Evolutionary conservation across 2,888 invertebrate genomes (phyloP), one percentile per base, ranked within the genome.

Genomic region (Dione juno): DNA sequence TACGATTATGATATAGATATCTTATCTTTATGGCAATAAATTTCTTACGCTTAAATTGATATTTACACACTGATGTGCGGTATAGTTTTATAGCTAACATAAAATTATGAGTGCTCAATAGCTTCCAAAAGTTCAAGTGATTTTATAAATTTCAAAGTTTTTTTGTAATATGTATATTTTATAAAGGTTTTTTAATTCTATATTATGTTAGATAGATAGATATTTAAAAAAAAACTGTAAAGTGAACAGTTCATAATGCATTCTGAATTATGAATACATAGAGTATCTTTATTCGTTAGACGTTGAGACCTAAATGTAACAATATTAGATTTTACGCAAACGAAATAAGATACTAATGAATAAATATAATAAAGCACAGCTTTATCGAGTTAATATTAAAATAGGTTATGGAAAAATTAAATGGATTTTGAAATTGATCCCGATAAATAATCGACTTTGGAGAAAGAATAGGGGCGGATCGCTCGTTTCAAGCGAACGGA

Each of bases 371-470:
- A 19, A 64, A n/a, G 7, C 19, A 50, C 16, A 40, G 19, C 14
- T 35, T 21, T 64, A 14, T 64, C 40, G 19, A 28, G 16, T 66
- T 66, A 16, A 50, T 28, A 37, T 80, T 83, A 78, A 78, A 77
- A 78, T 79, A 86, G 84, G 84, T 87, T 85, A 82, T 82, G 80
- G 84, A 84, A 83, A 81, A 86, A 87, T 88, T 84, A 84, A 85
- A 84, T 82, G 82, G 83, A 86, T 80, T 88, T 87, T 84, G 83
- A 88, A 89, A 92, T 90, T 90, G 87, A 90, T 92, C 85, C 87
- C 88, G 79, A 88, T 93, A 92, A 93, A 93, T 93, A 90, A 92
- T 92, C 88, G 89, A 79, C 89, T 92, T 90, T 90, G 88, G 88
- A 88, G 87, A 86, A 83, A 87, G 84, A 87, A 88, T 84, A 90